Evolutionary conservation across 2,888 invertebrate genomes (phyloP), one percentile per base, ranked within the genome.

Genomic region (Apamea sordens): DNA sequence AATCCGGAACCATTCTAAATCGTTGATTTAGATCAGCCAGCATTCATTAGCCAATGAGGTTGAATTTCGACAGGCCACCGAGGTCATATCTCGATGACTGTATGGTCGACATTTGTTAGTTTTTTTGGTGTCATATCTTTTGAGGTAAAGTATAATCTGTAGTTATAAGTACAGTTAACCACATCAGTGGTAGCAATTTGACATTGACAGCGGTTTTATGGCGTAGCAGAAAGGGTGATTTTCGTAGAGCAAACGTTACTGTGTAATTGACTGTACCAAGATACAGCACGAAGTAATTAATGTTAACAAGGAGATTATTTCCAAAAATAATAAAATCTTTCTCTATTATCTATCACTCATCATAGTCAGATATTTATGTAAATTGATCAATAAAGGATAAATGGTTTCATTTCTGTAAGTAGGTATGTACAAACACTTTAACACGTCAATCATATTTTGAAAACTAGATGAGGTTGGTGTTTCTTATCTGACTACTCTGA

Each of bases 41-140:
- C 72, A 80, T 82, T 84, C 85, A 83, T 89, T 84, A 85, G 64
- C 84, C 91, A 91, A 90, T 90, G 91, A 88, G 86, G 87, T 86
- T 84, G 79, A 86, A 87, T 86, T 89, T 88, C 80, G 76, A 86
- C 89, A 75, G 76, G 78, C 81, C 50, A 73, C 73, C 92, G 91
- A 92, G 93, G 92, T 92, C 92, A 92, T 32, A 28, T 36, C 76
- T 83, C 88, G 86, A 90, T 89, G 89, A 88, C 86, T 83, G n/a
- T 56, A n/a, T 75, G 76, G 61, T 50, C 56, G 28, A 69, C 65
- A 84, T 28, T 21, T 47, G 67, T 13, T 63, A 47, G 5, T 6
- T 59, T 28, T 70, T 63, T 85, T 65, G 36, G 53, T 59, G 32
- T 32, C 18, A 84, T 44, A 47, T 59, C 36, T 71, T 79, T 74